phyloP scores from a whole-genome alignment of 1,140 invertebrate species.

The Potamilus streckersoni region DNA sequence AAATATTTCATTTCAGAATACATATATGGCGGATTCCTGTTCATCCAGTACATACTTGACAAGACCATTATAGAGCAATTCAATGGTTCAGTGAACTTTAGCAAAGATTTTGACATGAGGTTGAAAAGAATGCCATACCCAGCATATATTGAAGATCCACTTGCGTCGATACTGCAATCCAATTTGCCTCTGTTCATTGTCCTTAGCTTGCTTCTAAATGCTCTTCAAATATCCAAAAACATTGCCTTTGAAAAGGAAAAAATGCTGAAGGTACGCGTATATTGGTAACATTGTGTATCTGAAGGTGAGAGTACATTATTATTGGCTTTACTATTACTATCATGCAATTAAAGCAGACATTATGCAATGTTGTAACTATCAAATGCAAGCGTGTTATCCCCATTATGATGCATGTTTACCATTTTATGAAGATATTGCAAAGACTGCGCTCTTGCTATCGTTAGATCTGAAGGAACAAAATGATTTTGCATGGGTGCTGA shows the following conservation, averaged over 20 bases:
- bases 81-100: neutral
- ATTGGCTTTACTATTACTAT: too few relatives aligned
- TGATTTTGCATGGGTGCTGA: too few relatives aligned
- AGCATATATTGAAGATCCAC: slow-evolving; percentile 51
- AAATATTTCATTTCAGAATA: slow-evolving; percentile 71
- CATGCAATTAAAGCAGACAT: too few relatives aligned
- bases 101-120: slow-evolving; percentile 34
- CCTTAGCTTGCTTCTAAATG: slow-evolving; percentile 76
- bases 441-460: too few relatives aligned
- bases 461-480: too few relatives aligned
- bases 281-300: too few relatives aligned
- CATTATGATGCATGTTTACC: too few relatives aligned
- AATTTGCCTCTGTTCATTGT: slow-evolving; percentile 70
- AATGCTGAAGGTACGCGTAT: slow-evolving; percentile 58
- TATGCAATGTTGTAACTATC: too few relatives aligned
- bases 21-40: slow-evolving; percentile 76
- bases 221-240: slow-evolving; percentile 42
- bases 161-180: slow-evolving; percentile 36
- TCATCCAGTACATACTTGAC: slow-evolving; percentile 76
- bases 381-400: too few relatives aligned
- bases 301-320: too few relatives aligned
- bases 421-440: too few relatives aligned
- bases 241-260: slow-evolving; percentile 57
- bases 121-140: slow-evolving; percentile 69
- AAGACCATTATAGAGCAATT: slow-evolving; percentile 71